Evolutionary conservation across 2,113 vertebrate genomes (phyloP).

Genomic region (Lipophrys pholis): DNA sequence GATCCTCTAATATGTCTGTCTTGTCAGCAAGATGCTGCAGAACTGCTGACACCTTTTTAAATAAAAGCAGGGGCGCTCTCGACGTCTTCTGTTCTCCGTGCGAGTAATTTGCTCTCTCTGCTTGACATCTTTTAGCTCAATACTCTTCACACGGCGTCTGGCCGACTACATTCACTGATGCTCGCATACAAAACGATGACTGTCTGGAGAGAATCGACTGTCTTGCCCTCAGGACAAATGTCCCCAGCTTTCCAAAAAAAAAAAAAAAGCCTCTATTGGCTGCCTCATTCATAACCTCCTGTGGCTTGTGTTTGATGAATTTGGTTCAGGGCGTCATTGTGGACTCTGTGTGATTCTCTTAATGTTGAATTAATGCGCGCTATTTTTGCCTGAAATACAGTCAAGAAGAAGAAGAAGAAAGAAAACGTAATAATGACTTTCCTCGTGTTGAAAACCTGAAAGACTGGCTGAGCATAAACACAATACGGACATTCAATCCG

Average conservation of each 20-base stretch:
- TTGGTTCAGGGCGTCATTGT: slow-evolving; percentile 3
- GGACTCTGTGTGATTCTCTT: neutral
- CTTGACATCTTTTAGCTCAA: slow-evolving; percentile 21
- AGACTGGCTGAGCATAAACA: slow-evolving; percentile 7
- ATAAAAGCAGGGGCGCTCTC: slow-evolving; percentile 40
- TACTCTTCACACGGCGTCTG: slow-evolving; percentile 20
- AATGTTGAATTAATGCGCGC: neutral
- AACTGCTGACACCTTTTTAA: slow-evolving; percentile 67
- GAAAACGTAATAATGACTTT: too few relatives aligned
- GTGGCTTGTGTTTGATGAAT: neutral
- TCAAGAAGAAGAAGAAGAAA: neutral
- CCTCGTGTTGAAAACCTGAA: neutral
- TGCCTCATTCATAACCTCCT: slow-evolving; percentile 9
- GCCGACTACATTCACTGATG: slow-evolving; percentile 1
- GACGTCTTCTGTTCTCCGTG: slow-evolving; percentile 27
- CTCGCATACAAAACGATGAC: slow-evolving; percentile 28
- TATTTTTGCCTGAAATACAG: slow-evolving; percentile 1
- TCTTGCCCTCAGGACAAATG: slow-evolving; percentile 30
- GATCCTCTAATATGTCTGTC: slow-evolving; percentile 69
- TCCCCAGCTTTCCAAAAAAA: slow-evolving; percentile 25
- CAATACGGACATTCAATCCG: slow-evolving; percentile 26
- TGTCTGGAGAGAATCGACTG: slow-evolving; percentile 15
- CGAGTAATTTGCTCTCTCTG: slow-evolving; percentile 32
- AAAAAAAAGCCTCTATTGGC: neutral
- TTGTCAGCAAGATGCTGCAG: slow-evolving; percentile 59